Conservation (phyloP, 2,888 invertebrate species). For the Smittia sp. region DNA sequence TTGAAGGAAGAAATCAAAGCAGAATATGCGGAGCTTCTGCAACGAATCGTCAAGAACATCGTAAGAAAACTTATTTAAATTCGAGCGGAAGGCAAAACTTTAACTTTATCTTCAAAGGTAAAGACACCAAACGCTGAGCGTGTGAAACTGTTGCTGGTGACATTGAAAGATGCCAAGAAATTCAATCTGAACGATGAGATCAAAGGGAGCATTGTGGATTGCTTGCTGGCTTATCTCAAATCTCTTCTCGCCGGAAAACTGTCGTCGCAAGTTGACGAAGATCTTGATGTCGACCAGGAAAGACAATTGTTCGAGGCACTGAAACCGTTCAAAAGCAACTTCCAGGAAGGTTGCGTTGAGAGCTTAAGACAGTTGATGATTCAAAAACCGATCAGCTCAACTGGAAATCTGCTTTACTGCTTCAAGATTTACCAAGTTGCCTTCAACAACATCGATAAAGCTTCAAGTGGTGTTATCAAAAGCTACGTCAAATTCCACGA, state of each 20-base stretch:
- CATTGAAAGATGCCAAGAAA: slow-evolving; percentile 29
- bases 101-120: background rate
- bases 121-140: background rate
- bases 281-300: background rate
- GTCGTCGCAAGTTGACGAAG: background rate
- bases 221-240: background rate
- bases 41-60: background rate
- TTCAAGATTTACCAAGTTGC: slow-evolving; percentile 29
- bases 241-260: background rate
- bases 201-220: slow-evolving; percentile 26
- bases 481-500: slow-evolving; percentile 8
- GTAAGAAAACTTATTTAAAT: slow-evolving; percentile 14
- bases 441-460: slow-evolving; percentile 10
- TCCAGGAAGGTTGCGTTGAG: background rate
- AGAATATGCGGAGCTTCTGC: background rate
- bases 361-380: background rate
- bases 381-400: background rate
- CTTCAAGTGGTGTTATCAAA: background rate
- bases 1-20: background rate
- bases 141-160: background rate
- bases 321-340: slow-evolving; percentile 13
- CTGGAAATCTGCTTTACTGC: background rate
- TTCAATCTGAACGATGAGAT: slow-evolving; percentile 33
- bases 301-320: slow-evolving; percentile 6
- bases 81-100: background rate